These are phyloP conservation scores for Chrysomela aeneicollis DNA, from an alignment of 2,888 invertebrate genomes.

Conservation along the genomic window DNA sequence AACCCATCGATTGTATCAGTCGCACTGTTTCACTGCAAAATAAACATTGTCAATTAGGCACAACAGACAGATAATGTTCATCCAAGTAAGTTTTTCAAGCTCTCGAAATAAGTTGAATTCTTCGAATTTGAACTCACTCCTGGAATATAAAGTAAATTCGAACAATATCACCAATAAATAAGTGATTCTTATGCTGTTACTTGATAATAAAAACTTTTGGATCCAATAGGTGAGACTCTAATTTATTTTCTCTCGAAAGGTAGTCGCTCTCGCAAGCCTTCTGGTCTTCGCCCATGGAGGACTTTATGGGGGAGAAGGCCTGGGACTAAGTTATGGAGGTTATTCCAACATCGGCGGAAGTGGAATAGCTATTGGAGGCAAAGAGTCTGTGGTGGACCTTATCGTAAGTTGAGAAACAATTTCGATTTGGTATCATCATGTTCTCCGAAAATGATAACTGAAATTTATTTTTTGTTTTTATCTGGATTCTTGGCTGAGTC, in stretches of 20 bases:
- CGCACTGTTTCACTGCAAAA: not conserved
- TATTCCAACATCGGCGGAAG: conserved; percentile 33
- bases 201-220: too few relatives aligned
- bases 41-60: not conserved
- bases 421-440: not conserved
- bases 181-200: too few relatives aligned
- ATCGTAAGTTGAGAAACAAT: conserved; percentile 17
- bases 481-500: too few relatives aligned
- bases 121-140: too few relatives aligned
- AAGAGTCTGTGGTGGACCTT: conserved; percentile 25
- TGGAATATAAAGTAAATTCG: too few relatives aligned
- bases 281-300: conserved; percentile 31
- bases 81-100: not conserved
- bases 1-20: conserved; percentile 2
- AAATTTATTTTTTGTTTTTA: too few relatives aligned
- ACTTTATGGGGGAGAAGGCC: conserved; percentile 30
- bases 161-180: too few relatives aligned
- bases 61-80: not conserved
- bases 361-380: conserved; percentile 19
- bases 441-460: too few relatives aligned
- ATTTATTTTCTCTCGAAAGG: conserved; percentile 13
- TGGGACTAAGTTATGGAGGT: conserved; percentile 22
- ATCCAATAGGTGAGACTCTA: too few relatives aligned
- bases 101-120: not conserved
- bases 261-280: conserved; percentile 18